Evolutionary conservation across 2,113 vertebrate genomes (phyloP), one percentile per base, ranked within the genome.

Genomic region (Agelaius tricolor): DNA sequence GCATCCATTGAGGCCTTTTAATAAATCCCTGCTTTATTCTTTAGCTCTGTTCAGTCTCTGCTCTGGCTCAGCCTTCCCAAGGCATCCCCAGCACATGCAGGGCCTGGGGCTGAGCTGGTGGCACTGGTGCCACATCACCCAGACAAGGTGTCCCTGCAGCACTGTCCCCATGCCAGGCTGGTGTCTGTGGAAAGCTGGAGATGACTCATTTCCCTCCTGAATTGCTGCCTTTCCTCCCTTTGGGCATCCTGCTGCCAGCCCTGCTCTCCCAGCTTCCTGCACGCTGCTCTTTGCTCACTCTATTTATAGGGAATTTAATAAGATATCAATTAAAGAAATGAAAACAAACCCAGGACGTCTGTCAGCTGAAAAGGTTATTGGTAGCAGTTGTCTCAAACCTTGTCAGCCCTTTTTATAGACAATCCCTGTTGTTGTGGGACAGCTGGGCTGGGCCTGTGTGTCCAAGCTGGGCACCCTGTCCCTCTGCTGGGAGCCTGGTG

Each of bases 291-390:
- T 28, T 52, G 39, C 88, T 91, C 0, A 0, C 20, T 93, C 83
- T 96, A 63, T 95, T 96, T 92, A 84, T 73, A 94, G 80, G 49
- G 62, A 16, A 75, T 81, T 92, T 87, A 95, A 84, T 88, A 81
- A 89, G 73, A 57, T 54, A 84, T 58, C 76, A 89, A 68, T 96
- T 95, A 96, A 93, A 94, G 85, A 30, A 68, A 93, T 51, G 55
- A 81, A 95, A 95, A 73, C 65, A 96, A 93, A 86, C 93, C 24
- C 3, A 78, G 74, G 92, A 93, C 0, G 39, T 63, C 78, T 93
- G 87, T 61, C 83, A 65, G 35, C 75, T 31, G 18, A 39, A 84
- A 7, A 71, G 44, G 63, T 52, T 67, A 27, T 67, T 37, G 82
- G 63, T 11, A 44, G 75, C 72, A 72, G 79, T 81, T 86, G 62